phyloP scores from a whole-genome alignment of 2,888 invertebrate genomes.

The Helicoverpa assulta region DNA sequence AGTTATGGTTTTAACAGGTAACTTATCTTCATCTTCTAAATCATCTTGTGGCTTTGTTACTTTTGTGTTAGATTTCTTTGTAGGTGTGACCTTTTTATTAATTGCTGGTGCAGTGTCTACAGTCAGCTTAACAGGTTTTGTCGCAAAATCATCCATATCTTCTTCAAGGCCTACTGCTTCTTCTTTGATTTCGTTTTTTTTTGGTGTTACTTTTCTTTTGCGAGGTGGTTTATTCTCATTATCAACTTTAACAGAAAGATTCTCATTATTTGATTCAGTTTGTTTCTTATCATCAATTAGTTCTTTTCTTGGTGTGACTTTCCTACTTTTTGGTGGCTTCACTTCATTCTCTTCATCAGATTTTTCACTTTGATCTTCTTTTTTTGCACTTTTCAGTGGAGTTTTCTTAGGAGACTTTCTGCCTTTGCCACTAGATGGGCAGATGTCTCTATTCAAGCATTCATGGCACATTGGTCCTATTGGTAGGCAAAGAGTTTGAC shows the following conservation, averaged over 20 bases:
- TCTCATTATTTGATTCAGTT: constrained; percentile 34
- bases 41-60: constrained; percentile 29
- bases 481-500: constrained; percentile 97
- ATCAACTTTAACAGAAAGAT: constrained; percentile 28
- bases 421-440: constrained; percentile 92
- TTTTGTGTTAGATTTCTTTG: constrained; percentile 37
- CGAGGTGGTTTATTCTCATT: constrained; percentile 46
- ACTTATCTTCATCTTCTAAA: constrained; percentile 46
- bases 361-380: constrained; percentile 52
- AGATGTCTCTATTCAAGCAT: constrained; percentile 95
- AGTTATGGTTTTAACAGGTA: constrained; percentile 27
- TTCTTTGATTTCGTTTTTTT: constrained; percentile 24
- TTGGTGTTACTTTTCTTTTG: constrained; percentile 59
- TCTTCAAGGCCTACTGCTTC: constrained; percentile 18
- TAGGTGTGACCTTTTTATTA: constrained; percentile 46
- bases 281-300: constrained; percentile 42
- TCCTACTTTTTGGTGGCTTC: constrained; percentile 60
- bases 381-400: constrained; percentile 69
- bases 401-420: constrained; percentile 81
- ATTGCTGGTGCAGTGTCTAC: constrained; percentile 31
- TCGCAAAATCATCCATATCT: constrained; percentile 58
- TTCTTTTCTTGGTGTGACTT: constrained; percentile 66
- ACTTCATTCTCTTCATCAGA: constrained; percentile 51
- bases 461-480: constrained; percentile 94
- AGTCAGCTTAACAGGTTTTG: constrained; percentile 30